phyloP scores from a whole-genome alignment of 2,797 vertebrate species.

The Falco berigora region DNA sequence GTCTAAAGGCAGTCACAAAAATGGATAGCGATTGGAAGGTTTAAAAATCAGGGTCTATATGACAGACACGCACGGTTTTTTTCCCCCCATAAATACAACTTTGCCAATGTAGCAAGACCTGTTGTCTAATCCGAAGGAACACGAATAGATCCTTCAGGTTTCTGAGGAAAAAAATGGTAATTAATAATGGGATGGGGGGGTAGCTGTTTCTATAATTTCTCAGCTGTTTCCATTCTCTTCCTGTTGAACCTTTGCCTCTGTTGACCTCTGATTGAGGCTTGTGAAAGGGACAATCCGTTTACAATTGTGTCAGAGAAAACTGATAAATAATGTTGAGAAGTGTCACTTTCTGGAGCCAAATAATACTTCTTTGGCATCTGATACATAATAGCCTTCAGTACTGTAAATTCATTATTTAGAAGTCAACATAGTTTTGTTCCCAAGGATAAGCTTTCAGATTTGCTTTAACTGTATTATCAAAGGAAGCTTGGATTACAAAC shows the following conservation, averaged over 20 bases:
- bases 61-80: accelerated
- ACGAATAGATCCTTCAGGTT: not conserved
- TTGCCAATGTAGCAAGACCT: not conserved
- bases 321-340: not conserved
- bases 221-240: not conserved
- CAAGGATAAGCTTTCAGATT: not conserved
- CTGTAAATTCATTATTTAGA: not conserved
- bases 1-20: not conserved
- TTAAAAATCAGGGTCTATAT: not conserved
- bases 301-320: not conserved
- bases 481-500: not conserved
- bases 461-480: not conserved
- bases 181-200: not conserved
- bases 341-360: not conserved
- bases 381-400: not conserved
- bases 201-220: not conserved
- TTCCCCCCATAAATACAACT: not conserved
- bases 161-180: not conserved
- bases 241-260: not conserved
- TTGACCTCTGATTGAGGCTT: not conserved
- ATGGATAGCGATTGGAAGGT: not conserved
- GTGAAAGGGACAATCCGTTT: not conserved
- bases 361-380: not conserved
- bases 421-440: not conserved
- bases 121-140: not conserved